Evolutionary conservation across 23 tunicate species (phyloP), one percentile per base, ranked within the genome.

Genomic region (Halocynthia aurantium): DNA sequence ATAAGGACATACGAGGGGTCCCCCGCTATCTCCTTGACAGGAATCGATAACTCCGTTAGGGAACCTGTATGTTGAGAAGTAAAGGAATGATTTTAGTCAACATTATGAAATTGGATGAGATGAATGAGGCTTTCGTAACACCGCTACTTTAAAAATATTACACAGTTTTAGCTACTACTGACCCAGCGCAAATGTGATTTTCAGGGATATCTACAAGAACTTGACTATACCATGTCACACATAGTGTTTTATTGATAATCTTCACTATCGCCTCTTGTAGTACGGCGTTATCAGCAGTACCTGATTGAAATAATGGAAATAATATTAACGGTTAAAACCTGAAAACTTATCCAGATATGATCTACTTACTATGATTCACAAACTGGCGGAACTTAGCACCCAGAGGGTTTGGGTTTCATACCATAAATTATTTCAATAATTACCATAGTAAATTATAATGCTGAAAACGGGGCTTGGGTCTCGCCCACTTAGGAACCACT

Each of bases 1-100:
- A 20, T 65, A 9, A 20, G 22, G 70, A 2, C 70, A 65, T 10
- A 15, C 6, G 5, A 65, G 19, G 19, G 70, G 70, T 11, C 70
- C 70, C 5, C 70, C 70, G 31, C 70, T 65, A 49, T 65, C 70
- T 40, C 70, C 70, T 65, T 65, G 70, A 15, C 70, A 65, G 10
- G 70, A 10, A 65, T 65, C 70, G 0, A 49, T 65, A 9, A 40
- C 70, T 65, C 70, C 70, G 22, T 10, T 40, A 5, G 22, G 49
- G 70, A 10, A 65, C 31, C 70, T 65, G 31, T 20, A 31, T 31
- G 44, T 31, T 31, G 44, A 31, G 44, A 1, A 31, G 44, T 31
- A 31, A 4, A 31, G 44, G 44, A 31, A 31, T 31, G 44, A 31
- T 31, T 31, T 31, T 31, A 31, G 44, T 31, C 44, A 31, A 31